phyloP scores from a whole-genome alignment of 2,113 vertebrate species.

The Cheirogaleus medius region DNA sequence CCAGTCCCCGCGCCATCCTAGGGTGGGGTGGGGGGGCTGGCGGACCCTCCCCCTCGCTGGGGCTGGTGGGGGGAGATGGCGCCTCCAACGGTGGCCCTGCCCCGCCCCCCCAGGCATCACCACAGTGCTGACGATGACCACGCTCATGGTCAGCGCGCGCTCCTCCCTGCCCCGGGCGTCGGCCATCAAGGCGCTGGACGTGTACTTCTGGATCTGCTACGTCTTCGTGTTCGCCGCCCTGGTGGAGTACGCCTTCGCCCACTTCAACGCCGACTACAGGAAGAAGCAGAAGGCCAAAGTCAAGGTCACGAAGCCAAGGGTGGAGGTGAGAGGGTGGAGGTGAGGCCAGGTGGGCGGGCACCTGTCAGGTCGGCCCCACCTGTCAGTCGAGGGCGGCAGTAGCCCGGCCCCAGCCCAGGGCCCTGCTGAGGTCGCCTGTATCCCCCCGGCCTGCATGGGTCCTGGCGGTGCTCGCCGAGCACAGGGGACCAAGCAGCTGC shows the following conservation, averaged over 20 bases:
- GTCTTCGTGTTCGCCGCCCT: slow-evolving; percentile 97
- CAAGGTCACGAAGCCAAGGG: slow-evolving; percentile 88
- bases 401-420: background rate
- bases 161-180: slow-evolving; percentile 95
- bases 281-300: slow-evolving; percentile 95
- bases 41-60: background rate
- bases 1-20: background rate
- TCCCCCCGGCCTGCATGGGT: background rate
- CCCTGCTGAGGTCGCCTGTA: background rate
- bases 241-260: slow-evolving; percentile 98
- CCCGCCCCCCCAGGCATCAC: slow-evolving; percentile 92
- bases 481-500: background rate
- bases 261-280: slow-evolving; percentile 97
- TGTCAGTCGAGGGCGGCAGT: no score
- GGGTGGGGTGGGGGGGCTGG: background rate
- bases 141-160: slow-evolving; percentile 96
- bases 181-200: slow-evolving; percentile 96
- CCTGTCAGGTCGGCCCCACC: background rate
- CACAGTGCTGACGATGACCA: slow-evolving; percentile 98
- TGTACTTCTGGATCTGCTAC: slow-evolving; percentile 99
- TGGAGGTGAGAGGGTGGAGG: slow-evolving; percentile 86
- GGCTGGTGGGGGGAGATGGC: accelerated
- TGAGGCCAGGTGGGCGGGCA: background rate
- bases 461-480: no score
- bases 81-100: accelerated